Evolutionary conservation across 2,797 vertebrate genomes (phyloP).

Genomic region (Pangasius djambal): DNA sequence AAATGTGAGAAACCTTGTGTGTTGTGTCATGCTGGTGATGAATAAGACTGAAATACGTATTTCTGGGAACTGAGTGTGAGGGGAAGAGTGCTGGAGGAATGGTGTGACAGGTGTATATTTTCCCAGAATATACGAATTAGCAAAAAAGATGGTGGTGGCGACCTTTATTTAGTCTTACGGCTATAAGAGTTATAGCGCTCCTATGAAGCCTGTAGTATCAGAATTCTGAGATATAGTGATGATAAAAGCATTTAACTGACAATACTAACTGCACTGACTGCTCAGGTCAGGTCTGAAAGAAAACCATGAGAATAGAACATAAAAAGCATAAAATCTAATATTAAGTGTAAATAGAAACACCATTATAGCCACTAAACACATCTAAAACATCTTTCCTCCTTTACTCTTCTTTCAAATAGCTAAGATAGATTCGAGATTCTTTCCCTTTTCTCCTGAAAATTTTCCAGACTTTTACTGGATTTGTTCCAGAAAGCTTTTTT

Average conservation of each 20-base stretch:
- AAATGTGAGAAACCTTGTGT: not conserved
- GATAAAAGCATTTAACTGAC: no score
- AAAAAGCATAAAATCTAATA: not conserved
- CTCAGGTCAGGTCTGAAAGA: not conserved
- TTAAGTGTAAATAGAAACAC: not conserved
- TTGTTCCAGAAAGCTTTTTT: not conserved
- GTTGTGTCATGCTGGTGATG: not conserved
- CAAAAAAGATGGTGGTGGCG: not conserved
- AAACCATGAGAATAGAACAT: not conserved
- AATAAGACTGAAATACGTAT: not conserved
- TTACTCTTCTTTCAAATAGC: no score
- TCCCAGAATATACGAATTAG: not conserved
- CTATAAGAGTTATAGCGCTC: not conserved
- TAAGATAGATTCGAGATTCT: not conserved
- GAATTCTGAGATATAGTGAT: not conserved
- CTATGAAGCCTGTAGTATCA: not conserved
- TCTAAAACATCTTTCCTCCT: not conserved
- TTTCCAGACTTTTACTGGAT: not conserved
- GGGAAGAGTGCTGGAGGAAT: constrained; percentile 4
- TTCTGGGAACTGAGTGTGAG: constrained; percentile 13
- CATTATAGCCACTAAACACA: not conserved
- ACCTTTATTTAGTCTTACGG: not conserved
- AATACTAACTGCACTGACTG: not conserved
- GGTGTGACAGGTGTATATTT: not conserved
- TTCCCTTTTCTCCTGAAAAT: not conserved